Percentiles rank a stretch among this genome's conserved stretches.
Conservation (phyloP, 2,888 invertebrate genomes). For the Drosophila neonasuta region DNA sequence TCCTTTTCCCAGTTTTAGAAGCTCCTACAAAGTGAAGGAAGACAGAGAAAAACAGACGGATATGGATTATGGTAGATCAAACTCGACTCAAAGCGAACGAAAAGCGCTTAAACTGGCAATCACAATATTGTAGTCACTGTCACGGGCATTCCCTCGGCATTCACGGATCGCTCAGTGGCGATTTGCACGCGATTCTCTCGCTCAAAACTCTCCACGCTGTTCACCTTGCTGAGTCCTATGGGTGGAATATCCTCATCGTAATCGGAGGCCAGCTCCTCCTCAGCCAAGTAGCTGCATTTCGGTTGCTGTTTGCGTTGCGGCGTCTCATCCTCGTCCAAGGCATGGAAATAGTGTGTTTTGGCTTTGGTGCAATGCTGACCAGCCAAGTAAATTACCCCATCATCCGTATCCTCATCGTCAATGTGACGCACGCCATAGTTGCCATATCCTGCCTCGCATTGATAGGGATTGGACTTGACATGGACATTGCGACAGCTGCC, state of each 20-base stretch:
- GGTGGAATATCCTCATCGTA: conserved; percentile 79
- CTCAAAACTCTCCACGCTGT: conserved; percentile 71
- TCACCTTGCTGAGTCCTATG: conserved; percentile 75
- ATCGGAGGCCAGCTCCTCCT: conserved; percentile 73
- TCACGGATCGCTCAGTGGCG: conserved; percentile 75
- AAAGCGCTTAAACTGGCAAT: conserved; percentile 54
- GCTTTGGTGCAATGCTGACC: conserved; percentile 62
- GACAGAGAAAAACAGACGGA: conserved; percentile 1
- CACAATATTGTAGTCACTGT: conserved; percentile 82
- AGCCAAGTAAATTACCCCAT: conserved; percentile 79
- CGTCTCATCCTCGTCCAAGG: conserved; percentile 48
- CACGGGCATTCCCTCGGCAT: conserved; percentile 79
- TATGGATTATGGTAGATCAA: not conserved
- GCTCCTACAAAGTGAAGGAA: not conserved
- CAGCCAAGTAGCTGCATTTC: conserved; percentile 66
- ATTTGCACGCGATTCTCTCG: conserved; percentile 71
- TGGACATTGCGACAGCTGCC: conserved; percentile 79
- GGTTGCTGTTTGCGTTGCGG: conserved; percentile 25
- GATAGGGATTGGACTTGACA: conserved; percentile 80
- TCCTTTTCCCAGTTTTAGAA: not conserved
- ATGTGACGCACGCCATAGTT: conserved; percentile 61
- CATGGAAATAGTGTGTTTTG: conserved; percentile 68
- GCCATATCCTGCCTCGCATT: conserved; percentile 80
- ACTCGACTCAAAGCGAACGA: not conserved
- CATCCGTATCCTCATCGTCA: conserved; percentile 78